Evolutionary conservation across 35 echinoderm and acorn worm genomes (phyloP).

Genomic region (Ptychodera flava): DNA sequence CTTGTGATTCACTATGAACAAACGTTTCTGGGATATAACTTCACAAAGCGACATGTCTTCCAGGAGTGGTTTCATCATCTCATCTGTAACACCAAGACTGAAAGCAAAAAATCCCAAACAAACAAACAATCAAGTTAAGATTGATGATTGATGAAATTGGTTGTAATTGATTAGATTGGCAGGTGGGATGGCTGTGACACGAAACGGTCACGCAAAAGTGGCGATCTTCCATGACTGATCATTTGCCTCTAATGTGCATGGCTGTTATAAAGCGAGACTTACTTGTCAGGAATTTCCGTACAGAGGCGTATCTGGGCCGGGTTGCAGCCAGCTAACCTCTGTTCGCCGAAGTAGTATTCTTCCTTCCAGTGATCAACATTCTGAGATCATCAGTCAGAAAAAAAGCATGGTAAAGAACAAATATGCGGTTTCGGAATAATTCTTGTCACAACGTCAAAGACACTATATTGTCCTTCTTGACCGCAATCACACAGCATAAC

Average conservation of each 20-base stretch:
- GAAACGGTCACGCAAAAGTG: not conserved
- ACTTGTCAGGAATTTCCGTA: constrained; percentile 62
- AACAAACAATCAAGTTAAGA: not conserved
- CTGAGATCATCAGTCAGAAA: too few species aligned
- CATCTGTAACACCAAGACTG: constrained; percentile 23
- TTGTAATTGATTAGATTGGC: not conserved
- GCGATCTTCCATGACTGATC: not conserved
- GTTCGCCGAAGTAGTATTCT: constrained; percentile 54
- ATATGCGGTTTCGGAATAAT: too few species aligned
- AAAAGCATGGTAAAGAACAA: too few species aligned
- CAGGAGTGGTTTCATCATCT: constrained; percentile 26
- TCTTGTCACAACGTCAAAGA: too few species aligned
- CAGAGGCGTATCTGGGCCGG: constrained; percentile 46
- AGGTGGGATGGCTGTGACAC: not conserved
- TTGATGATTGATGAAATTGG: not conserved
- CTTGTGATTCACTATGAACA: constrained; percentile 26
- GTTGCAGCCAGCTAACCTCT: constrained; percentile 58
- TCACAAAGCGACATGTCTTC: constrained; percentile 14
- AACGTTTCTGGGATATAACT: constrained; percentile 13
- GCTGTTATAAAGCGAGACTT: not conserved
- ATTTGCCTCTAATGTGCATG: too few species aligned
- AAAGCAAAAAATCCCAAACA: not conserved
- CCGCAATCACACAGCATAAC: too few species aligned
- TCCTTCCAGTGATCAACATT: constrained; percentile 46
- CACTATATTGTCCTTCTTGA: too few species aligned